Base-by-base conservation (phyloP, 2,113 vertebrate genomes). In the Sciurus niger region DNA sequence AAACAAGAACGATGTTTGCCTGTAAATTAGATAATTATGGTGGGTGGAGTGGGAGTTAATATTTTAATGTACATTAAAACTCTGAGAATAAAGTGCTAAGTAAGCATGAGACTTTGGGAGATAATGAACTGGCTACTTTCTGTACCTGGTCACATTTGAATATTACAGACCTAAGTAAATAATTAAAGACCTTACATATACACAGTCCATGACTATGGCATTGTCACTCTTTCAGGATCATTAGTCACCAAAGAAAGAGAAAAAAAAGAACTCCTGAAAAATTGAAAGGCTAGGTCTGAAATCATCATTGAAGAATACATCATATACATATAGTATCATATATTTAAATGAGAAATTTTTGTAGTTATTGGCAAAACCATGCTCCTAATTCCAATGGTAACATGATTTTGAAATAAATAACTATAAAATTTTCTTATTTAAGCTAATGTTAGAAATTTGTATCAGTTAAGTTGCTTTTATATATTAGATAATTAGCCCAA, bases 181-280 rank as follows among this genome's bases (percentile, higher is more conserved):
- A 80, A 95, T 46, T 73, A 63, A 88, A 96, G 2, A 0, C 1
- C 37, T 82, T 94, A 91, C 43, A 37, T 48, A 67, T 17, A 67
- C 65, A 93, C 93, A 92, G 28, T 78, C 28, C 55, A 46, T 91
- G 46, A 73, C 28, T 73, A 20, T 65, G 37, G 1, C 51, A 43
- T 93, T 96, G 22, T 80, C n/a, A n/a, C 51, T 84, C 40, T 89
- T 2, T 88, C 84, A 93, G 73, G 46, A 43, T 67, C 20, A 72
- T 88, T 95, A 83, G 68, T 91, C 74, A 94, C 46, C 85, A 67
- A 90, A 80, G 32, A 79, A 94, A 72, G 8, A 32, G 70, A 92
- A 72, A 58, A 91, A 79, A 34, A 22, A n/a, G 30, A 82, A 48
- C 0, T 24, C 10, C 4, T 78, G 86, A 70, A 85, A 87, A 70